Percentiles rank a stretch among this genome's conserved stretches.
Conservation (phyloP, 2,888 invertebrate species). For the Sarcophaga caerulescens region DNA sequence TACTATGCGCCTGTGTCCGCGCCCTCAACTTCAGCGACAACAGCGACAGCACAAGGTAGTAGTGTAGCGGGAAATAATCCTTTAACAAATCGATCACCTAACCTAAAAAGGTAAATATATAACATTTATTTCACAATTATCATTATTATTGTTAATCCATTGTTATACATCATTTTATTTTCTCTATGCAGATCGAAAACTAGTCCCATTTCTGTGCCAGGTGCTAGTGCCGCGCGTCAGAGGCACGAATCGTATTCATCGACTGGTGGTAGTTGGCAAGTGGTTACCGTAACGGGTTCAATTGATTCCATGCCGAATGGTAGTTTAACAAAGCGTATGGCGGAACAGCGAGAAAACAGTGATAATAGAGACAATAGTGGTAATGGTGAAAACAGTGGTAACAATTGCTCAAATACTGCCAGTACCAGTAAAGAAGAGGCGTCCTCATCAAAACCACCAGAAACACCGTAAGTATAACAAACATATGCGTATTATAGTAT, state of each 20-base stretch:
- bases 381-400: conserved; percentile 5
- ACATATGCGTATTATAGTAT: not conserved
- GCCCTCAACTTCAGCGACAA: conserved; percentile 57
- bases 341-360: conserved; percentile 35
- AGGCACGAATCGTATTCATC: conserved; percentile 84
- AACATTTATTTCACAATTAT: too few relatives aligned
- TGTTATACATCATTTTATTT: not conserved
- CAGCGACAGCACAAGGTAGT: conserved; percentile 57
- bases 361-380: conserved; percentile 14
- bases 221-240: conserved; percentile 81
- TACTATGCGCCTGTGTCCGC: conserved; percentile 72
- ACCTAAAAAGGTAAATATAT: conserved; percentile 76
- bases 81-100: conserved; percentile 78
- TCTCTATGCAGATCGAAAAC: conserved; percentile 80
- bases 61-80: conserved; percentile 70
- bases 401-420: conserved; percentile 49
- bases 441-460: conserved; percentile 15
- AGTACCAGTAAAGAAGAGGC: conserved; percentile 56
- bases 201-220: conserved; percentile 86
- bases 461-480: conserved; percentile 33
- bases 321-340: conserved; percentile 72
- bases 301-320: conserved; percentile 78
- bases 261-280: conserved; percentile 86
- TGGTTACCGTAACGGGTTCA: conserved; percentile 87
- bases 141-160: not conserved